Evolutionary conservation across 2,797 vertebrate species (phyloP).

Genomic region (Oreochromis grahami): DNA sequence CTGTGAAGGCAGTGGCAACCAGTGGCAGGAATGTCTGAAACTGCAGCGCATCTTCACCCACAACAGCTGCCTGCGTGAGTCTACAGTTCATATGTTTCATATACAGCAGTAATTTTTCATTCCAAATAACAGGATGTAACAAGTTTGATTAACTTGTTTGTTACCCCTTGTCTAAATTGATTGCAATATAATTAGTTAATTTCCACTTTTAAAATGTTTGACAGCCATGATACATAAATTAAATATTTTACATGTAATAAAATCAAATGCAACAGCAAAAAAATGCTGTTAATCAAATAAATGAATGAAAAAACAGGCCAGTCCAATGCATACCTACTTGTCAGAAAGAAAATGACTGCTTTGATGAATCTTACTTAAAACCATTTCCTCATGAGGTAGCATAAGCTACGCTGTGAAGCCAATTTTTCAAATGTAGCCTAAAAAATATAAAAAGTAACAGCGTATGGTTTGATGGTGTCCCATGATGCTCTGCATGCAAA

Average conservation of each 20-base stretch:
- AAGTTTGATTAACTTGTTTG: not conserved
- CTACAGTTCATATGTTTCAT: not conserved
- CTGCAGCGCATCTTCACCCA: slow-evolving; percentile 85
- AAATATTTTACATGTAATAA: not conserved
- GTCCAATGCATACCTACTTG: not conserved
- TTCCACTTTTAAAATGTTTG: accelerated
- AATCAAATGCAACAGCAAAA: not conserved
- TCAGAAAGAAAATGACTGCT: not conserved
- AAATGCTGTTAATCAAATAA: not conserved
- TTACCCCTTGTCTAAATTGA: not conserved
- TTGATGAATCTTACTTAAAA: not conserved
- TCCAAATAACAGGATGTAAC: not conserved
- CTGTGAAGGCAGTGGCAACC: slow-evolving; percentile 91
- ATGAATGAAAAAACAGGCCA: not conserved
- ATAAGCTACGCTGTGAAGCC: not conserved
- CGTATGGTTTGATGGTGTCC: not conserved
- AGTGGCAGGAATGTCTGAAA: slow-evolving; percentile 87
- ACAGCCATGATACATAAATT: not conserved
- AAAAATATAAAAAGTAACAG: not conserved
- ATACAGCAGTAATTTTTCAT: not conserved
- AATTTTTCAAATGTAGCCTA: not conserved
- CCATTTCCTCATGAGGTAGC: not conserved
- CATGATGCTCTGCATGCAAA: not conserved
- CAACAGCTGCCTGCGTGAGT: slow-evolving; percentile 92
- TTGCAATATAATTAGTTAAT: not conserved